Evolutionary conservation across 2,113 vertebrate genomes (phyloP), one percentile per base, ranked within the genome.

Genomic region (Ochotona curzoniae): DNA sequence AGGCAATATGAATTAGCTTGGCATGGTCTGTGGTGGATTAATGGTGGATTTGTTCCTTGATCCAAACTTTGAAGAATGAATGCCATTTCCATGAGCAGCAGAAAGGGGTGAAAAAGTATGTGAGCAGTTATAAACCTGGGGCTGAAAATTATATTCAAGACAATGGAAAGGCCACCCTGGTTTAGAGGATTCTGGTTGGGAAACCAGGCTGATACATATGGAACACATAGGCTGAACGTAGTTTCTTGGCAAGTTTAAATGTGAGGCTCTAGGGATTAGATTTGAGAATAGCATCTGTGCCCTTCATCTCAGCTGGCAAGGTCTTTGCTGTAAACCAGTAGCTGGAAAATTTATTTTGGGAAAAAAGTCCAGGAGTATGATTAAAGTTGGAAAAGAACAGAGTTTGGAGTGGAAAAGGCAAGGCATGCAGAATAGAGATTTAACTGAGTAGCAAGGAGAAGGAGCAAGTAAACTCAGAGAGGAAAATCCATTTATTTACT

Each of bases 291-390:
- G 32, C 73, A 78, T 69, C 35, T 94, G 35, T 83, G 63, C 57
- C 93, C 75, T 94, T 96, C 47, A 60, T 76, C 15, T 91, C 49
- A 66, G 87, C 51, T 94, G 76, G 71, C 69, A 92, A 89, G 81
- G 49, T 47, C 64, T 87, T 92, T 14, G 9, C 63, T 84, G 28
- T 93, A 90, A 91, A 80, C 71, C 32, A 91, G 73, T 85, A 93
- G 88, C 85, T 93, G 80, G 71, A 15, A 35, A 83, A 76, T 89
- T 61, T 94, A 63, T 89, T 93, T 89, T 83, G 87, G 80, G 66
- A 61, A 93, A 96, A 73, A 87, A 76, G 21, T 67, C 63, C 23
- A 91, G 57, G 11, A 26, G 17, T 84, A 11, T 81, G 73, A 94
- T 91, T 91, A 85, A 93, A 91, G 51, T 73, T 74, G 47, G 51